phyloP scores from a whole-genome alignment of 2,888 invertebrate species.

The Zaprionus bogoriensis region DNA sequence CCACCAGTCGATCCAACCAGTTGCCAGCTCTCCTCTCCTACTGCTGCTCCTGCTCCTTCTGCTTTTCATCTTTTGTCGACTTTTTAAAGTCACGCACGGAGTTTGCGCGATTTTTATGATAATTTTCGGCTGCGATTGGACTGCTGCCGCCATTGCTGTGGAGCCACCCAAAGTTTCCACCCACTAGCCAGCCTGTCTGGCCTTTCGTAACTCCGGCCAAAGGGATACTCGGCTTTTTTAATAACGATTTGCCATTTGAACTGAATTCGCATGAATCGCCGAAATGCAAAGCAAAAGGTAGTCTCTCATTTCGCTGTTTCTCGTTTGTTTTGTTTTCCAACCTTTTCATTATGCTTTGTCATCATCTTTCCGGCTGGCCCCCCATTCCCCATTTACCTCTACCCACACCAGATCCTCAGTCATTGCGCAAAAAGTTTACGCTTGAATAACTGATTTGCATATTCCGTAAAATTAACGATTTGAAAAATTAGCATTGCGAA shows the following conservation, averaged over 20 bases:
- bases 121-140: constrained; percentile 70
- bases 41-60: constrained; percentile 3
- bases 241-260: constrained; percentile 62
- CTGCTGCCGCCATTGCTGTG: constrained; percentile 61
- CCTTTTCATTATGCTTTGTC: constrained; percentile 40
- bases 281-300: constrained; percentile 61
- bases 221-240: constrained; percentile 55
- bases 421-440: constrained; percentile 45
- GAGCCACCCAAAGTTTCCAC: no score
- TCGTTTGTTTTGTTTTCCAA: not conserved
- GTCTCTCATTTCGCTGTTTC: constrained; percentile 21
- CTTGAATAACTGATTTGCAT: constrained; percentile 64
- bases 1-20: constrained; percentile 39
- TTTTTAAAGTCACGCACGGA: constrained; percentile 72
- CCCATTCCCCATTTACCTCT: no score
- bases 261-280: constrained; percentile 50
- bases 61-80: constrained; percentile 28
- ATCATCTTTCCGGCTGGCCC: constrained; percentile 42
- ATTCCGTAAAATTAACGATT: constrained; percentile 68
- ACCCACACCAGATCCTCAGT: constrained; percentile 8
- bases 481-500: constrained; percentile 57
- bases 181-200: no score
- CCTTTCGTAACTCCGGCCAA: no score
- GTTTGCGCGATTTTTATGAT: constrained; percentile 78
- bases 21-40: constrained; percentile 1